These are phyloP conservation scores for Molanna angustata DNA, from an alignment of 2,888 invertebrate genomes.

Conservation along the genomic window DNA sequence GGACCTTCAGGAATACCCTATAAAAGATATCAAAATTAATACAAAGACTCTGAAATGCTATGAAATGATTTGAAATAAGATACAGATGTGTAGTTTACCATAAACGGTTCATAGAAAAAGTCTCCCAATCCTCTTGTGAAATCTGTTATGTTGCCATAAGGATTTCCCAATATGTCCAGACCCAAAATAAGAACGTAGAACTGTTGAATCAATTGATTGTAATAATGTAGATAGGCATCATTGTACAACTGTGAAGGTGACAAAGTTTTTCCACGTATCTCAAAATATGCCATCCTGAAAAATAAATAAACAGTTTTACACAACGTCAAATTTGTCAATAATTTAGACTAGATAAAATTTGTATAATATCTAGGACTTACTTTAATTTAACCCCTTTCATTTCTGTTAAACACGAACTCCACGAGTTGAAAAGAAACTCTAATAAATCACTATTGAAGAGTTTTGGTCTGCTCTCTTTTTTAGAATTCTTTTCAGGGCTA, in stretches of 20 bases:
- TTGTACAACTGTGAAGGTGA: slow-evolving; percentile 49
- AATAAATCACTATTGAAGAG: slow-evolving; percentile 58
- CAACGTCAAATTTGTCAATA: neutral
- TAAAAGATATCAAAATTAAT: neutral
- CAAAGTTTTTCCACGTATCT: slow-evolving; percentile 57
- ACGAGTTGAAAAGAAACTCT: slow-evolving; percentile 62
- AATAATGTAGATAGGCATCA: slow-evolving; percentile 63
- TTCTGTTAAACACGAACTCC: slow-evolving; percentile 63
- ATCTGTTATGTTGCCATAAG: slow-evolving; percentile 65
- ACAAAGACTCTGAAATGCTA: neutral
- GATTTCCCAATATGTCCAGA: slow-evolving; percentile 76
- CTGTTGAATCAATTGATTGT: slow-evolving; percentile 72
- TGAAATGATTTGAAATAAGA: neutral
- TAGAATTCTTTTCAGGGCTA: slow-evolving; percentile 39
- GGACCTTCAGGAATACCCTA: slow-evolving; percentile 30
- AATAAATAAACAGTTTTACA: neutral
- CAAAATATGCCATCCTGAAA: slow-evolving; percentile 66
- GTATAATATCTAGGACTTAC: slow-evolving; percentile 45
- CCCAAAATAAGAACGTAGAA: slow-evolving; percentile 77
- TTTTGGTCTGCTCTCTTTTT: slow-evolving; percentile 50
- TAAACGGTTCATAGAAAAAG: slow-evolving; percentile 60
- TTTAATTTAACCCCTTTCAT: slow-evolving; percentile 63
- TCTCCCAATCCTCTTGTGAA: slow-evolving; percentile 60
- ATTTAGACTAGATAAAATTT: neutral
- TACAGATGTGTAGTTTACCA: slow-evolving; percentile 43